Evolutionary conservation across 2,797 vertebrate species (phyloP).

Genomic region (Aphelocoma californica): DNA sequence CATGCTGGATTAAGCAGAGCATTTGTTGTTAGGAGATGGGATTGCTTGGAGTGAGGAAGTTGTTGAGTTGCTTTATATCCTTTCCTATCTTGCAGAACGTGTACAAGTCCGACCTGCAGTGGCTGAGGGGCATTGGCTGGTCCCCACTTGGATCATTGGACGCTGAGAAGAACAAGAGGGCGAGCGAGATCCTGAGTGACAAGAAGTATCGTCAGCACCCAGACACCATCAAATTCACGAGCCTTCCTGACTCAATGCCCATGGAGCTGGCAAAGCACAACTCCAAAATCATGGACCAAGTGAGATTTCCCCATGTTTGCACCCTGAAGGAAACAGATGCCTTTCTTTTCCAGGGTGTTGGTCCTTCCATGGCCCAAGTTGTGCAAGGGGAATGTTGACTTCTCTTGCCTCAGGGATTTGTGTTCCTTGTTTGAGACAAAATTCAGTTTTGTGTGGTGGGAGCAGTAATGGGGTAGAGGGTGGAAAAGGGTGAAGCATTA

Average conservation of each 20-base stretch:
- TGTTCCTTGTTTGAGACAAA: background rate
- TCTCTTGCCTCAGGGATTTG: no score
- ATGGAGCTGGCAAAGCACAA: conserved; percentile 87
- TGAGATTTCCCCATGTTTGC: conserved; percentile 31
- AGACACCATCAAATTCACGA: conserved; percentile 80
- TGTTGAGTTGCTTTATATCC: no score
- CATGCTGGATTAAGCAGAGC: no score
- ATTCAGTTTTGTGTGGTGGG: fast-evolving
- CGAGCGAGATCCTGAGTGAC: conserved; percentile 84
- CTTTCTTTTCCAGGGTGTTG: fast-evolving
- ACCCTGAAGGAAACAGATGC: background rate
- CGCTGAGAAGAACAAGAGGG: conserved; percentile 86
- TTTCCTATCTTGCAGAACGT: no score
- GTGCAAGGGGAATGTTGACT: fast-evolving
- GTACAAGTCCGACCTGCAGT: no score
- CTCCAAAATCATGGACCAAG: conserved; percentile 85
- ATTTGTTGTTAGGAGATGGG: no score
- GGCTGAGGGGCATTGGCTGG: no score
- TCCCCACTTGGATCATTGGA: conserved; percentile 71
- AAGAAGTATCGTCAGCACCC: conserved; percentile 84
- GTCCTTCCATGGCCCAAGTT: fast-evolving
- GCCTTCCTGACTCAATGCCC: conserved; percentile 81
- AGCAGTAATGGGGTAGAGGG: fast-evolving
- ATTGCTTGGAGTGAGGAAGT: no score
- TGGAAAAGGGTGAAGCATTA: background rate